Conservation (phyloP, 2,888 invertebrate species). For the Lepidochrysops patricia region DNA sequence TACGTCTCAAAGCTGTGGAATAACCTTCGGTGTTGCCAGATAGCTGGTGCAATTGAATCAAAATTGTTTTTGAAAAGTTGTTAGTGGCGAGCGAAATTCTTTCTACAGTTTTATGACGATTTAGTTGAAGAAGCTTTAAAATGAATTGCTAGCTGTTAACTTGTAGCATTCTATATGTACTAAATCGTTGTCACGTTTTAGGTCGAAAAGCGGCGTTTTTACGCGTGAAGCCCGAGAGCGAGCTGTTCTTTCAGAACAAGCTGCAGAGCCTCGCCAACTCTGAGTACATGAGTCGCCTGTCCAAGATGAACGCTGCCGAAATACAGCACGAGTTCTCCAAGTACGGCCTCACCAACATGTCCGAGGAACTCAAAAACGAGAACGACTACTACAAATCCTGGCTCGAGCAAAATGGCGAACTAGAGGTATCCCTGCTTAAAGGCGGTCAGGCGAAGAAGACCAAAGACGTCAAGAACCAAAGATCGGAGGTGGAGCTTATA, state of each 20-base stretch:
- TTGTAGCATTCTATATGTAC: background rate
- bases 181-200: constrained; percentile 29
- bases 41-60: background rate
- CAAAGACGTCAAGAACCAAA: constrained; percentile 42
- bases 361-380: constrained; percentile 44
- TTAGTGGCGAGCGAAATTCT: background rate
- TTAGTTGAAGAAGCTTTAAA: background rate
- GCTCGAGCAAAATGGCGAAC: constrained; percentile 65
- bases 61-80: background rate
- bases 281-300: constrained; percentile 50
- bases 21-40: background rate
- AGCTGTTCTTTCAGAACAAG: constrained; percentile 58
- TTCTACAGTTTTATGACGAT: background rate
- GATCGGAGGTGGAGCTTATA: constrained; percentile 60
- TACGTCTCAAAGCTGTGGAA: background rate
- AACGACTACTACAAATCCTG: constrained; percentile 67
- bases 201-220: constrained; percentile 41
- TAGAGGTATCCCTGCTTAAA: constrained; percentile 61
- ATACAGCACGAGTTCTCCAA: constrained; percentile 59
- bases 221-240: constrained; percentile 62
- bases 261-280: constrained; percentile 52
- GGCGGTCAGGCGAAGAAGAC: constrained; percentile 49
- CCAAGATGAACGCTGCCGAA: constrained; percentile 58
- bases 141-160: background rate
- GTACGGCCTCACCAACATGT: constrained; percentile 55